Evolutionary conservation across 2,888 invertebrate genomes (phyloP).

Genomic region (Emmelina monodactyla): DNA sequence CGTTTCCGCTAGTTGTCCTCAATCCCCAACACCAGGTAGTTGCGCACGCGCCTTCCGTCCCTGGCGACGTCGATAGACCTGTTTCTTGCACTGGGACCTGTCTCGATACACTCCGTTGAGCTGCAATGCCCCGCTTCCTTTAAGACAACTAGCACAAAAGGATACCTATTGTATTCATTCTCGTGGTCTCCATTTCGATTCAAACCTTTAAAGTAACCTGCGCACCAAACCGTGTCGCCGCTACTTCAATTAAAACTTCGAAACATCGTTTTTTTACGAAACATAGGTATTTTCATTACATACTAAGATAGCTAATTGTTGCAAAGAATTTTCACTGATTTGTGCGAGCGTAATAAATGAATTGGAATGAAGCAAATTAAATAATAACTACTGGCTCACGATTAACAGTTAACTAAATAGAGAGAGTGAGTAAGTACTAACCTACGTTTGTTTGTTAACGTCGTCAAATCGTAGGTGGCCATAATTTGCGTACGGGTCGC

Average conservation of each 20-base stretch:
- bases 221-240: background rate
- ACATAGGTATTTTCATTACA: no score
- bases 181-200: background rate
- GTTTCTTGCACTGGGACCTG: slow-evolving; percentile 36
- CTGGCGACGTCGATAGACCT: slow-evolving; percentile 21
- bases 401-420: no score
- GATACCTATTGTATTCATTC: slow-evolving; percentile 1
- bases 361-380: no score
- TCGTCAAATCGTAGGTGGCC: no score
- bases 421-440: no score
- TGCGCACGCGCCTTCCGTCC: slow-evolving; percentile 37
- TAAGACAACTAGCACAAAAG: slow-evolving; percentile 6
- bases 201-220: background rate
- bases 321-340: no score
- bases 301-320: no score
- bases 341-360: no score
- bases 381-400: no score
- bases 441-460: no score
- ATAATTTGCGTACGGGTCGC: background rate
- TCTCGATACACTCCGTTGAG: slow-evolving; percentile 47
- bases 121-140: slow-evolving; percentile 40
- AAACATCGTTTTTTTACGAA: no score
- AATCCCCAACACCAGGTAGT: slow-evolving; percentile 25
- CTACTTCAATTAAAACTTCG: background rate
- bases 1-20: slow-evolving; percentile 46